Conservation (phyloP, 2,113 vertebrate species). For the Toxotes chatareus region DNA sequence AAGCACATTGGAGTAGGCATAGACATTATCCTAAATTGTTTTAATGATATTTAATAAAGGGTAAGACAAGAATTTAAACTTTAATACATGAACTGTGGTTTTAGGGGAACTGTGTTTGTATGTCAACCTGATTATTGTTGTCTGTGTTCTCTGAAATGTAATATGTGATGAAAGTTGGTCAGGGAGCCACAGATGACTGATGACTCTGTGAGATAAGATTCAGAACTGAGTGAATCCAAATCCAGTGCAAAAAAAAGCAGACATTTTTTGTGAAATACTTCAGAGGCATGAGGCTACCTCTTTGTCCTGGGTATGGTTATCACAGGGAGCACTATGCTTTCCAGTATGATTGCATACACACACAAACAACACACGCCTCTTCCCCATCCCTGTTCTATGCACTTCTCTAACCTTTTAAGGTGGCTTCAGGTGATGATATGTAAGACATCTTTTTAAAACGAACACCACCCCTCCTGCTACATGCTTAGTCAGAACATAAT, state of each 20-base stretch:
- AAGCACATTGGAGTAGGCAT: not conserved
- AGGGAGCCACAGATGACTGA: slow-evolving; percentile 1
- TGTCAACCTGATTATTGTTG: not conserved
- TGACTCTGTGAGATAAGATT: slow-evolving; percentile 28
- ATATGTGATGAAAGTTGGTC: slow-evolving; percentile 1
- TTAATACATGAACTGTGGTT: slow-evolving; percentile 14
- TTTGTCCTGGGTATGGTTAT: slow-evolving; percentile 9
- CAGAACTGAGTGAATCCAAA: slow-evolving; percentile 30
- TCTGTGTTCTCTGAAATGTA: slow-evolving; percentile 10
- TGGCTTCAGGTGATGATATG: slow-evolving; percentile 60
- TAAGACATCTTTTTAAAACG: slow-evolving; percentile 56
- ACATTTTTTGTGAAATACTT: slow-evolving; percentile 30
- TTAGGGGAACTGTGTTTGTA: slow-evolving; percentile 1
- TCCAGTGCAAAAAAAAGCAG: not conserved
- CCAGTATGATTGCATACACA: not conserved
- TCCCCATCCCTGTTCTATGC: not conserved
- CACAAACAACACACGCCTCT: slow-evolving; percentile 17
- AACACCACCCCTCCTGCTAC: slow-evolving; percentile 60
- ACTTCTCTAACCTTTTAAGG: slow-evolving; percentile 37
- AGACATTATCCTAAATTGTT: not conserved
- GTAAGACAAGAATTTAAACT: not conserved
- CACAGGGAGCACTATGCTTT: slow-evolving; percentile 12
- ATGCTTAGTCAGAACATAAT: slow-evolving; percentile 60
- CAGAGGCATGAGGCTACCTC: slow-evolving; percentile 3
- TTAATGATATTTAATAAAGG: not conserved